A percentile compares a stretch with the other conserved stretches of the same genome.
These are phyloP conservation scores for Gallinago solitaria DNA, from an alignment of 2,797 vertebrate genomes.

Conservation along the genomic window DNA sequence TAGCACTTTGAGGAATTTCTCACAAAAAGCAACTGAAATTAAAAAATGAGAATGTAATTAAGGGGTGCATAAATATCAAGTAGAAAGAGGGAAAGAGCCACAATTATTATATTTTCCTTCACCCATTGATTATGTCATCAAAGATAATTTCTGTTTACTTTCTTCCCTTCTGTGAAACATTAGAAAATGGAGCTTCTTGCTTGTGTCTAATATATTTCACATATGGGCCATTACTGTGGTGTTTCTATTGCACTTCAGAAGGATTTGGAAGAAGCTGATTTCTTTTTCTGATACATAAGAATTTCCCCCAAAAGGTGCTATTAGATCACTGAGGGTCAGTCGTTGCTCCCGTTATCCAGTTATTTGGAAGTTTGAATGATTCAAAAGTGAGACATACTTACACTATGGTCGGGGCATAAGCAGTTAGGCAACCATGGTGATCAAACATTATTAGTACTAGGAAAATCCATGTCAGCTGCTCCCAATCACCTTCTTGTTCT, in stretches of 20 bases:
- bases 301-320: neutral
- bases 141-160: constrained; percentile 67
- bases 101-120: constrained; percentile 56
- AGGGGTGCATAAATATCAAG: constrained; percentile 38
- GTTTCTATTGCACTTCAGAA: neutral
- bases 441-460: neutral
- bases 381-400: neutral
- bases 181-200: constrained; percentile 30
- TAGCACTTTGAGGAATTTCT: constrained; percentile 53
- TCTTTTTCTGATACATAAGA: neutral
- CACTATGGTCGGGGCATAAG: neutral
- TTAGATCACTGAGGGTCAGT: neutral
- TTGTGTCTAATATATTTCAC: neutral
- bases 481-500: neutral
- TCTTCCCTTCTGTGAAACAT: constrained; percentile 34
- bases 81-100: constrained; percentile 29
- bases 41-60: constrained; percentile 59
- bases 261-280: neutral
- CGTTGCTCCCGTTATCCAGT: neutral
- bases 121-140: constrained; percentile 53
- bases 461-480: neutral
- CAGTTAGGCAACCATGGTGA: neutral
- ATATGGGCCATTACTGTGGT: neutral
- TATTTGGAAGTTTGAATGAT: neutral
- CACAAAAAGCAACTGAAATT: constrained; percentile 50